Evolutionary conservation across 1,140 invertebrate species (phyloP), one percentile per base, ranked within the genome.

Genomic region (Stegodyphus mimosarum): DNA sequence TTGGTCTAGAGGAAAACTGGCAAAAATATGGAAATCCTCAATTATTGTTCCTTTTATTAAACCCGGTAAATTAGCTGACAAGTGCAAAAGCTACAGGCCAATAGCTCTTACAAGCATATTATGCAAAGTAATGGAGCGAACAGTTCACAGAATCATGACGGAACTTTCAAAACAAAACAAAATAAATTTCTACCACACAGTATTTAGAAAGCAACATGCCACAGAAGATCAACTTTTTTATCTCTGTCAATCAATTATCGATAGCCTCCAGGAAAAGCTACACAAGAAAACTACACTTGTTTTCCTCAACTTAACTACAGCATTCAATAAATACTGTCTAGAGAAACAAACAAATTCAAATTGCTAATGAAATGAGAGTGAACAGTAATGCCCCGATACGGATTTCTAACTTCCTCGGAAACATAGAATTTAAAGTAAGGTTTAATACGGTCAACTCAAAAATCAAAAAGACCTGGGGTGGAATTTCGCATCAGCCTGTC

Each of bases 201-300:
- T 64, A 49, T 79, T 70, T 11, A 6, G 77, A 52, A 18, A 64
- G 4, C 66, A 53, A 13, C 77, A 71, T 7, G 70, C 50, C 0
- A 79, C 77, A 71, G 66, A 70, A 6, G 67, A 71, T 55, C 66
- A 80, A 7, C 77, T 70, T 5, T 53, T 79, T 33, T 79, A 79
- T 50, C 51, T 63, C 3, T 55, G 72, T 51, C 72, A 74, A 18
- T 74, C 51, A 55, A 18, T 74, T 6, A 74, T 55, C 4, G 72
- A 74, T 74, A 50, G 72, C 6, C 51, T 74, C 13, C 52, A 74
- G 11, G n/a, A 6, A 6, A 74, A 74, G 64, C 63, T 2, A 18
- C 74, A 64, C 48, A n/a, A 77, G 33, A 77, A 77, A 77, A 77
- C 74, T 11, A 6, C 64, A 3, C 5, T 60, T 77, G 55, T 66